A percentile compares a stretch with the other conserved stretches of the same genome.
Evolutionary conservation across 2,888 invertebrate species (phyloP).

Genomic region (Pogonocherus hispidulus): DNA sequence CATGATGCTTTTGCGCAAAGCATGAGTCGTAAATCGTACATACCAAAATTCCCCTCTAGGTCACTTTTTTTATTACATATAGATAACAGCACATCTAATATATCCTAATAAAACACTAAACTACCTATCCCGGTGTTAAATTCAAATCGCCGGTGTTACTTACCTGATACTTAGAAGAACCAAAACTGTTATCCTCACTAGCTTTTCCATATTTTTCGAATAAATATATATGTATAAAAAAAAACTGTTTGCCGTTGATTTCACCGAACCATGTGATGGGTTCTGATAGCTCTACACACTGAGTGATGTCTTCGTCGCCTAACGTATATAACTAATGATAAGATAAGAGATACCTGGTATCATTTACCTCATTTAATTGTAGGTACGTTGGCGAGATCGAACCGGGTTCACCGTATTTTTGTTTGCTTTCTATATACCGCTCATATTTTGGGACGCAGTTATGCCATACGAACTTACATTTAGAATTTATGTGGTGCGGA

Average conservation of each 20-base stretch:
- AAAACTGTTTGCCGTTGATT: slow-evolving; percentile 2
- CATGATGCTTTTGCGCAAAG: neutral
- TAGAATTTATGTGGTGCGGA: too few species aligned
- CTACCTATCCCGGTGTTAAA: neutral
- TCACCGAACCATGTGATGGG: slow-evolving; percentile 21
- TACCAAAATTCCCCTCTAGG: slow-evolving; percentile 10
- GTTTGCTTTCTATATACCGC: neutral
- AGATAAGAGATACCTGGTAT: slow-evolving; percentile 30
- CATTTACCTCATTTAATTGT: slow-evolving; percentile 20
- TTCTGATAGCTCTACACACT: slow-evolving; percentile 15
- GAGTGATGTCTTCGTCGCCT: slow-evolving; percentile 28
- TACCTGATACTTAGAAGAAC: slow-evolving; percentile 16
- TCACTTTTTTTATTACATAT: slow-evolving; percentile 10
- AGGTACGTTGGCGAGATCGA: neutral
- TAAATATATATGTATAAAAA: neutral
- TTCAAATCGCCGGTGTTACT: neutral
- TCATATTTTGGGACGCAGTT: too few species aligned
- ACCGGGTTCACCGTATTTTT: neutral
- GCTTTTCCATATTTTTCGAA: slow-evolving; percentile 2
- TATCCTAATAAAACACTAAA: neutral
- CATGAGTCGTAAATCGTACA: neutral
- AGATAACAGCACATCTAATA: slow-evolving; percentile 9
- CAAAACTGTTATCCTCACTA: slow-evolving; percentile 9
- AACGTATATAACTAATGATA: slow-evolving; percentile 32
- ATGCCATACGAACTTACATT: too few species aligned